These are phyloP conservation scores for Lota lota DNA, from an alignment of 2,113 vertebrate species.

Conservation along the genomic window DNA sequence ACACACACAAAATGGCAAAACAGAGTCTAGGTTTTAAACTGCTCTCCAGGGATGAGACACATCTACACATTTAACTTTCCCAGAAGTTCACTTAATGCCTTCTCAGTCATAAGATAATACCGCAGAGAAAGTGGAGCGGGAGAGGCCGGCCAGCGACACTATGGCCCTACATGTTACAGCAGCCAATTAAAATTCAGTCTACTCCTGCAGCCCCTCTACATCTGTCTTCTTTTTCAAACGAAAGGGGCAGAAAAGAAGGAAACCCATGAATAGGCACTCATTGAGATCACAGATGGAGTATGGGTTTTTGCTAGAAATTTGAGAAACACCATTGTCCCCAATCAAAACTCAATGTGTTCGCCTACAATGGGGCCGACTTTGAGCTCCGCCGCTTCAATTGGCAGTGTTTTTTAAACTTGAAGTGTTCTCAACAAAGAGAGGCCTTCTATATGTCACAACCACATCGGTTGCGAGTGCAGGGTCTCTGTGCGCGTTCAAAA, in stretches of 20 bases:
- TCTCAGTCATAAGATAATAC: too few relatives aligned
- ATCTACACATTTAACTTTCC: too few relatives aligned
- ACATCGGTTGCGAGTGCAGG: conserved; percentile 65
- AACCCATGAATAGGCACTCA: conserved; percentile 84
- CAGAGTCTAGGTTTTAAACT: too few relatives aligned
- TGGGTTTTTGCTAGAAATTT: conserved; percentile 93
- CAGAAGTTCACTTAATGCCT: too few relatives aligned
- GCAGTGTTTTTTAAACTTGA: conserved; percentile 97
- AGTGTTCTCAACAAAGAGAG: conserved; percentile 71
- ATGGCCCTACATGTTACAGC: conserved; percentile 66
- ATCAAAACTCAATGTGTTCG: conserved; percentile 95
- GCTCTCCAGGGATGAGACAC: too few relatives aligned
- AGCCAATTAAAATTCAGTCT: conserved; percentile 85
- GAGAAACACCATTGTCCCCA: conserved; percentile 97
- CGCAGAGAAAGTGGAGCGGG: too few relatives aligned
- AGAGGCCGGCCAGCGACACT: too few relatives aligned
- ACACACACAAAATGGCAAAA: background rate
- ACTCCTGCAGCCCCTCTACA: conserved; percentile 75
- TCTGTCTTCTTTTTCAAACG: conserved; percentile 89
- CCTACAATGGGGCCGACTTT: conserved; percentile 87
- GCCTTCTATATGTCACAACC: conserved; percentile 90
- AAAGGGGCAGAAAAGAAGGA: conserved; percentile 79
- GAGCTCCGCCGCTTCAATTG: conserved; percentile 89
- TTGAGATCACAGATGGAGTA: conserved; percentile 98
- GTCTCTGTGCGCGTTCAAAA: conserved; percentile 40